Percentiles rank a stretch among this genome's conserved stretches.
phyloP scores from a whole-genome alignment of 2,888 invertebrate species.

The Dioctria linearis region DNA sequence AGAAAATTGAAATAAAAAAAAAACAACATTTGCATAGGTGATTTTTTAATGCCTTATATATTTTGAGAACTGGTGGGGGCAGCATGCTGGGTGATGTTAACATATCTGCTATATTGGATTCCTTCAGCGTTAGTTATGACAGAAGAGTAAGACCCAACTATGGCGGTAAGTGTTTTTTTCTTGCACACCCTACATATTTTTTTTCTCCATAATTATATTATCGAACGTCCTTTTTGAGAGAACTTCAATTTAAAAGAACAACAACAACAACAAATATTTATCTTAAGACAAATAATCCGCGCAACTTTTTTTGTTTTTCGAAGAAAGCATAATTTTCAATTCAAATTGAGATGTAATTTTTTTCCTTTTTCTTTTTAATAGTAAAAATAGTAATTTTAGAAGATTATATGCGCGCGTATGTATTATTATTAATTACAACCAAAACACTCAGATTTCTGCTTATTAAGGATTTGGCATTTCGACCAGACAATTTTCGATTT shows the following conservation, averaged over 20 bases:
- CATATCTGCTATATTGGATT: constrained; percentile 95
- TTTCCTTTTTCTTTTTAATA: neutral
- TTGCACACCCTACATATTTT: constrained; percentile 6
- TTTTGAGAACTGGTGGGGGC: constrained; percentile 70
- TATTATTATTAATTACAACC: neutral
- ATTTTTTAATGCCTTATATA: constrained; percentile 19
- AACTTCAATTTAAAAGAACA: no score
- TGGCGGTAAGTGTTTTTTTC: constrained; percentile 83
- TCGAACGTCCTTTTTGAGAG: neutral
- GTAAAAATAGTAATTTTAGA: no score
- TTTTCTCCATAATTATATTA: neutral
- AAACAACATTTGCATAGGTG: neutral
- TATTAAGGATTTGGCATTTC: constrained; percentile 31
- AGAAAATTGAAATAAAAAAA: constrained; percentile 15
- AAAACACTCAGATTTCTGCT: constrained; percentile 34
- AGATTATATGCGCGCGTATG: neutral
- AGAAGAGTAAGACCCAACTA: constrained; percentile 99
- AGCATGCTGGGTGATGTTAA: constrained; percentile 94
- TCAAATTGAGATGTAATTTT: neutral
- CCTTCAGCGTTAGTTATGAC: constrained; percentile 97
- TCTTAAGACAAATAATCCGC: no score
- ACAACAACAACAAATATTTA: no score
- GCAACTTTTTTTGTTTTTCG: neutral
- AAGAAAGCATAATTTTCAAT: neutral
- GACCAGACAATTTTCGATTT: constrained; percentile 44